Evolutionary conservation across 2,888 invertebrate genomes (phyloP).

Genomic region (Euphydryas editha): DNA sequence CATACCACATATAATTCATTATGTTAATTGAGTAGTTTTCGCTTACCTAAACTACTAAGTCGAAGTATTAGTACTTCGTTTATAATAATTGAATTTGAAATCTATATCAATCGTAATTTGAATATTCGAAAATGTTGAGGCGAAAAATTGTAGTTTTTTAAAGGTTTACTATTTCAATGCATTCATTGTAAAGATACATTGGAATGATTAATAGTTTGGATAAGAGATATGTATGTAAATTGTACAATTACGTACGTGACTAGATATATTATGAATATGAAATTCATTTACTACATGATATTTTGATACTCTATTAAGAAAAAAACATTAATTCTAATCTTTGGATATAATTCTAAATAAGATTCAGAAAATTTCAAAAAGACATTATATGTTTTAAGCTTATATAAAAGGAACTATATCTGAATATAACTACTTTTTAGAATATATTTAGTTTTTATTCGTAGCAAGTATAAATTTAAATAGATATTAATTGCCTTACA

Average conservation of each 20-base stretch:
- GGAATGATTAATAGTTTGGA: constrained; percentile 76
- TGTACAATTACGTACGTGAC: constrained; percentile 54
- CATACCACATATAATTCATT: constrained; percentile 27
- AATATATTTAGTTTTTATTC: constrained; percentile 14
- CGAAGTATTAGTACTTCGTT: constrained; percentile 11
- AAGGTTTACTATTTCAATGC: constrained; percentile 22
- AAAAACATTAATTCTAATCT: constrained; percentile 28
- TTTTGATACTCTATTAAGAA: constrained; percentile 22
- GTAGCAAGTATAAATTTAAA: constrained; percentile 28
- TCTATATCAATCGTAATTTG: constrained; percentile 15
- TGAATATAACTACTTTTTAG: constrained; percentile 10
- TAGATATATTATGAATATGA: constrained; percentile 54
- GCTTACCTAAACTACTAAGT: constrained; percentile 15
- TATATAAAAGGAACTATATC: constrained; percentile 20
- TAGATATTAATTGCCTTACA: constrained; percentile 10
- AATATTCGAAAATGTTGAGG: constrained; percentile 20
- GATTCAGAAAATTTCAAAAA: constrained; percentile 18
- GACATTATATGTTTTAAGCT: constrained; percentile 1
- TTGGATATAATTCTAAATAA: constrained; percentile 27
- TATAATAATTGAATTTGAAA: constrained; percentile 18
- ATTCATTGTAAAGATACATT: constrained; percentile 52
- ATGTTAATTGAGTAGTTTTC: constrained; percentile 30
- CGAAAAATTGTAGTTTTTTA: constrained; percentile 14
- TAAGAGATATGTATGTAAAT: constrained; percentile 69
- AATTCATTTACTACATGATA: constrained; percentile 7